These are phyloP conservation scores for Phorcus lineatus DNA, from an alignment of 2,888 invertebrate species.

Conservation along the genomic window DNA sequence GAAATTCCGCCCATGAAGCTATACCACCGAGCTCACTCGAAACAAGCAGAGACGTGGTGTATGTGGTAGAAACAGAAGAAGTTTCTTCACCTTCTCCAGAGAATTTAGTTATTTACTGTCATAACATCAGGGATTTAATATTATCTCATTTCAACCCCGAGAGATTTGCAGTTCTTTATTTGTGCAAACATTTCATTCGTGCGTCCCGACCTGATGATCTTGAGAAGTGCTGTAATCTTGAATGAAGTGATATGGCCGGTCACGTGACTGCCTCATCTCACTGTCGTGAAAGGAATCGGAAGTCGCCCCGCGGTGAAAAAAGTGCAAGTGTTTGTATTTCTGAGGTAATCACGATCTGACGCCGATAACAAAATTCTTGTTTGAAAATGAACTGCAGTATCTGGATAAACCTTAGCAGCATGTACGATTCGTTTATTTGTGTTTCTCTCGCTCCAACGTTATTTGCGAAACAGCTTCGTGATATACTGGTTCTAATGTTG, in stretches of 20 bases:
- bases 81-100: too few relatives aligned
- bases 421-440: not conserved
- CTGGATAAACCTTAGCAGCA: too few relatives aligned
- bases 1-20: too few relatives aligned
- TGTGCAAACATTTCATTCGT: not conserved
- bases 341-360: not conserved
- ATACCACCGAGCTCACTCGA: too few relatives aligned
- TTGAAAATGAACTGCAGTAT: not conserved
- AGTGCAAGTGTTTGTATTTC: constrained; percentile 11
- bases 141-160: not conserved
- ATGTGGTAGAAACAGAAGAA: too few relatives aligned
- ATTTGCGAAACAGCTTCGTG: too few relatives aligned
- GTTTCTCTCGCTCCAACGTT: too few relatives aligned
- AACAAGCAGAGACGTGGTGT: too few relatives aligned
- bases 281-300: not conserved
- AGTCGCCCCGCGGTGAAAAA: not conserved
- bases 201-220: not conserved
- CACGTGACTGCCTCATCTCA: not conserved
- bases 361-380: not conserved
- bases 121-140: not conserved
- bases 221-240: not conserved
- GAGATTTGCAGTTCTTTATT: not conserved
- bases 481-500: too few relatives aligned
- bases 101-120: too few relatives aligned
- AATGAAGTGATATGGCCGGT: not conserved